Conservation (phyloP, 2,797 vertebrate genomes). For the Erpetoichthys calabaricus region DNA sequence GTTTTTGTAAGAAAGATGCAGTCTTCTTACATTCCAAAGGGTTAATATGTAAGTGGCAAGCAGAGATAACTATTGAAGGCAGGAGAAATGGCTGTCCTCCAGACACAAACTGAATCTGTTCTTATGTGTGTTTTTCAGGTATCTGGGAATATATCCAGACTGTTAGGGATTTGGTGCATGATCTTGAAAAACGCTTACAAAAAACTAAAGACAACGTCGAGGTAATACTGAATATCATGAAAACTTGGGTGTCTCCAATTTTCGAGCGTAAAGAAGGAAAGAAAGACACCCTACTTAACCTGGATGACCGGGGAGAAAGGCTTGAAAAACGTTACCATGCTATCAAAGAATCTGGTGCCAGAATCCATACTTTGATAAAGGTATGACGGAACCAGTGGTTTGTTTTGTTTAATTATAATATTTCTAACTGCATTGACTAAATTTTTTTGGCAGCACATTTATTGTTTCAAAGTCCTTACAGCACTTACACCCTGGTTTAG, state of each 20-base stretch:
- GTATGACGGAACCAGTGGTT: constrained; percentile 30
- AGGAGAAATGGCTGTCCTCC: no score
- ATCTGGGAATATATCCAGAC: constrained; percentile 63
- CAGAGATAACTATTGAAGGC: no score
- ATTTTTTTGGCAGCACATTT: no score
- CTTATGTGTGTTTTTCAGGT: constrained; percentile 38
- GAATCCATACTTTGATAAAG: constrained; percentile 68
- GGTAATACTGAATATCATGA: constrained; percentile 63
- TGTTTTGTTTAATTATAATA: no score
- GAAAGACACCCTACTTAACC: constrained; percentile 59
- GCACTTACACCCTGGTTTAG: no score
- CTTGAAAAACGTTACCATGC: constrained; percentile 53
- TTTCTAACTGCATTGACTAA: no score
- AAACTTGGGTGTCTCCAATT: constrained; percentile 59
- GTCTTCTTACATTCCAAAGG: no score
- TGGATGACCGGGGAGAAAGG: constrained; percentile 58
- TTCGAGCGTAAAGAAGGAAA: constrained; percentile 73
- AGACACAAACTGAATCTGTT: no score
- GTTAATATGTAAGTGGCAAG: no score
- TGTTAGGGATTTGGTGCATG: constrained; percentile 45
- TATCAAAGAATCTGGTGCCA: constrained; percentile 58
- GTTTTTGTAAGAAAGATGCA: no score
- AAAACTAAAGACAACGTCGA: constrained; percentile 68
- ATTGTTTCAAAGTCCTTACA: no score
- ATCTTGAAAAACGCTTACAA: constrained; percentile 65